Conservation (phyloP, 1,140 invertebrate genomes). For the Drosophila sulfurigaster region DNA sequence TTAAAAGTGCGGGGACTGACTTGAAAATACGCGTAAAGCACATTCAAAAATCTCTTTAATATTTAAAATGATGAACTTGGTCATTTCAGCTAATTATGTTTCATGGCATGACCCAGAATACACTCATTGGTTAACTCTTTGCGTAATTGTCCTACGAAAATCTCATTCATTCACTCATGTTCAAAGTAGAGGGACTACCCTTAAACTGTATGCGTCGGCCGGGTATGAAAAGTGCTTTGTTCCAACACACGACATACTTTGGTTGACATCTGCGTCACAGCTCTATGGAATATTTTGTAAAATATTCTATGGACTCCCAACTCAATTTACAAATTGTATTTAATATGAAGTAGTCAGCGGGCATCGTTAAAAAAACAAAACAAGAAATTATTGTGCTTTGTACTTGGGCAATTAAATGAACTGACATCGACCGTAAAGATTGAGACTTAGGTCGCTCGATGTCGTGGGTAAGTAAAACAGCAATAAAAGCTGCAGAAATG, state of each 20-base stretch:
- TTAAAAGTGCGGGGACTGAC: no score
- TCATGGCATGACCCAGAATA: no score
- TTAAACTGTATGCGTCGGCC: background rate
- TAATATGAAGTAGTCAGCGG: slow-evolving; percentile 14
- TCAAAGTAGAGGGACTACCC: no score
- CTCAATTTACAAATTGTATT: background rate
- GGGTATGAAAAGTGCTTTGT: slow-evolving; percentile 10
- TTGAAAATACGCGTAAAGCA: background rate
- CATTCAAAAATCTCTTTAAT: background rate
- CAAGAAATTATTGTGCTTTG: slow-evolving; percentile 59
- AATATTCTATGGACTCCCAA: slow-evolving; percentile 3
- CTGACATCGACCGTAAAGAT: slow-evolving; percentile 41
- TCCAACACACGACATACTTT: slow-evolving; percentile 20
- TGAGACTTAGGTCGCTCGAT: slow-evolving; percentile 26
- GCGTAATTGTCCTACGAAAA: no score
- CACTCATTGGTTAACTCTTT: no score
- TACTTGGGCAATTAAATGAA: slow-evolving; percentile 51
- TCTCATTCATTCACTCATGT: no score
- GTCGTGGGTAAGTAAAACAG: slow-evolving; percentile 16
- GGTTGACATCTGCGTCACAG: slow-evolving; percentile 30
- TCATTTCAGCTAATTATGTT: no score
- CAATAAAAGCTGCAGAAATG: slow-evolving; percentile 28
- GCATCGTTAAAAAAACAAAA: slow-evolving; percentile 42
- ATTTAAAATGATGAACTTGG: no score
- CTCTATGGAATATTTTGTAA: slow-evolving; percentile 34